phyloP scores from a whole-genome alignment of 2,888 invertebrate genomes.

The Phrixothrix hirtus region DNA sequence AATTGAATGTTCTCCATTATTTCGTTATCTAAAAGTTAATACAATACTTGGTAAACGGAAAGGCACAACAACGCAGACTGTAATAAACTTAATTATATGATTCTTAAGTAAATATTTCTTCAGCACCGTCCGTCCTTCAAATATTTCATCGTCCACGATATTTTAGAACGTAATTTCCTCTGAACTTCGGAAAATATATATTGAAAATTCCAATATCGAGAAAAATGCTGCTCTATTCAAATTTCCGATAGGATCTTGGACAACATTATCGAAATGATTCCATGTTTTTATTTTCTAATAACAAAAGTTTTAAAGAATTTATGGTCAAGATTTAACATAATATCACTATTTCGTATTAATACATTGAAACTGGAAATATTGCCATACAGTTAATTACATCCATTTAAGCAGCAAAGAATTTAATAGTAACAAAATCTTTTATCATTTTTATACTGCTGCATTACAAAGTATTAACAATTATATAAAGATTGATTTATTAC shows the following conservation, averaged over 20 bases:
- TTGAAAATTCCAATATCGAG: conserved; percentile 36
- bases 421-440: too few relatives aligned
- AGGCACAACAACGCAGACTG: background rate
- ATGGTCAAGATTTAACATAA: conserved; percentile 9
- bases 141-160: conserved; percentile 27
- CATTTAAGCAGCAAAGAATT: background rate
- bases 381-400: background rate
- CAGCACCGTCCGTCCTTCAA: conserved; percentile 7
- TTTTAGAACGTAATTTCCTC: conserved; percentile 36
- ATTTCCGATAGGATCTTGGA: conserved; percentile 32
- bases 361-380: conserved; percentile 5
- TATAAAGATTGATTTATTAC: too few relatives aligned
- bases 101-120: conserved; percentile 8
- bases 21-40: too few relatives aligned
- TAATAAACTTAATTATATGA: background rate
- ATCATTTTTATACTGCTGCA: too few relatives aligned
- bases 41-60: too few relatives aligned
- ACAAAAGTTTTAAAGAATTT: conserved; percentile 25
- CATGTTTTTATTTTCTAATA: conserved; percentile 20
- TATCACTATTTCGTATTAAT: conserved; percentile 1
- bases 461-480: too few relatives aligned
- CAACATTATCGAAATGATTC: conserved; percentile 31
- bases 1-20: too few relatives aligned
- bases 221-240: conserved; percentile 35
- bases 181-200: conserved; percentile 30